Percentiles rank a stretch among this genome's conserved stretches.
phyloP scores from a whole-genome alignment of 1,140 invertebrate genomes.

The Drepana arcuata region DNA sequence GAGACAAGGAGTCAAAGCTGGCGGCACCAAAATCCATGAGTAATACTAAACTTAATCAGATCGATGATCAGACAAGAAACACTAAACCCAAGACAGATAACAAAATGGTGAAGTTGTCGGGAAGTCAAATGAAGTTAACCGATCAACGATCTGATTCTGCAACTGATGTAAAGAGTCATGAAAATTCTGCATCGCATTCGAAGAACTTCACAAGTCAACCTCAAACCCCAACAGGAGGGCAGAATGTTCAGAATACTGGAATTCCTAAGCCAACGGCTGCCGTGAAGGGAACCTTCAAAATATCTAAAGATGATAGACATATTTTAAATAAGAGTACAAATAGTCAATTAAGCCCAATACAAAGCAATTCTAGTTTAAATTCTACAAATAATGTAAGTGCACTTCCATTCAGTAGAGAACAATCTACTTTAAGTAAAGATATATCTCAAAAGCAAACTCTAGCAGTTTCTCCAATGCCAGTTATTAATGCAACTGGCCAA shows the following conservation, averaged over 20 bases:
- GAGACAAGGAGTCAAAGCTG: constrained; percentile 69
- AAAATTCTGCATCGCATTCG: constrained; percentile 22
- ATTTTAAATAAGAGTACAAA: constrained; percentile 58
- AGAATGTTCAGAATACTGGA: constrained; percentile 74
- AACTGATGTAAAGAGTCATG: constrained; percentile 33
- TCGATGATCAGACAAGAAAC: constrained; percentile 47
- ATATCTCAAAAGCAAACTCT: constrained; percentile 74
- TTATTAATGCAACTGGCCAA: constrained; percentile 55
- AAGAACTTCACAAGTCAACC: constrained; percentile 34
- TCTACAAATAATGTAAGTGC: constrained; percentile 62
- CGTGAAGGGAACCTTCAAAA: constrained; percentile 88
- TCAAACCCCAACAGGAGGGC: constrained; percentile 32
- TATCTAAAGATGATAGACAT: constrained; percentile 69
- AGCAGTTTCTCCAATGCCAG: constrained; percentile 84
- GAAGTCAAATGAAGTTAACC: constrained; percentile 63
- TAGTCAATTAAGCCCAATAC: constrained; percentile 70
- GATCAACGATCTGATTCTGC: constrained; percentile 38
- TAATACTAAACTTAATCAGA: constrained; percentile 62
- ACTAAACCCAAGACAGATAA: constrained; percentile 49
- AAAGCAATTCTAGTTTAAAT: constrained; percentile 73
- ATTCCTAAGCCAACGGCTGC: constrained; percentile 92
- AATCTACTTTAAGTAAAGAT: constrained; percentile 68
- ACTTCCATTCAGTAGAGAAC: constrained; percentile 65
- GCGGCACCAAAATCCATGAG: constrained; percentile 61
- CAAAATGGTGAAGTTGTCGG: constrained; percentile 63